A percentile compares a stretch with the other conserved stretches of the same genome.
phyloP scores from a whole-genome alignment of 1,140 invertebrate genomes.

The Anthonomus grandis region DNA sequence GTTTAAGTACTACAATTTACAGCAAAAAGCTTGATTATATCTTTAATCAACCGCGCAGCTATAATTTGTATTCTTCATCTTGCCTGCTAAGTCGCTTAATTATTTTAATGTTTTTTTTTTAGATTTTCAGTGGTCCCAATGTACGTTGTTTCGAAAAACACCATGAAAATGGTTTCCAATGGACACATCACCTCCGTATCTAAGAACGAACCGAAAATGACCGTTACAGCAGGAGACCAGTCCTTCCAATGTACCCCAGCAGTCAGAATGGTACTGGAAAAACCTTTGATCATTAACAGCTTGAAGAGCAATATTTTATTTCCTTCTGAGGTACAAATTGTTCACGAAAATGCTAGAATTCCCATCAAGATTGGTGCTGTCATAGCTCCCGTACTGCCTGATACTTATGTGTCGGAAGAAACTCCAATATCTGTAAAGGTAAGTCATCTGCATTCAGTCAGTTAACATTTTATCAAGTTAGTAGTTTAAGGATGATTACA shows the following conservation, averaged over 20 bases:
- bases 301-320: conserved; percentile 39
- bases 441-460: too few relatives aligned
- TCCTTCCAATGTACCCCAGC: conserved; percentile 39
- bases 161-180: conserved; percentile 34
- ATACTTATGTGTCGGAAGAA: conserved; percentile 34
- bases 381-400: conserved; percentile 37
- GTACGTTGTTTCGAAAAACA: conserved; percentile 33
- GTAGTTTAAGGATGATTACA: too few relatives aligned
- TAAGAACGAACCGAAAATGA: conserved; percentile 32
- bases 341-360: conserved; percentile 32
- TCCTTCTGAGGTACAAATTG: conserved; percentile 40
- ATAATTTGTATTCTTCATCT: too few relatives aligned
- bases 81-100: too few relatives aligned
- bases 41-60: too few relatives aligned
- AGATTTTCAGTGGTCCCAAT: conserved; percentile 40
- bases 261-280: conserved; percentile 39
- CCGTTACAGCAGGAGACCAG: conserved; percentile 30
- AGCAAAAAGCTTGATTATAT: too few relatives aligned
- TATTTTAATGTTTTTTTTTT: background rate
- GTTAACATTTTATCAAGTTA: too few relatives aligned
- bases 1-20: too few relatives aligned
- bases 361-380: conserved; percentile 41
- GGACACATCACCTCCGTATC: conserved; percentile 35
- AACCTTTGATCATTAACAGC: conserved; percentile 35
- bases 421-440: conserved; percentile 33